phyloP scores from a whole-genome alignment of 2,797 vertebrate genomes.

The Channallabes apus region DNA sequence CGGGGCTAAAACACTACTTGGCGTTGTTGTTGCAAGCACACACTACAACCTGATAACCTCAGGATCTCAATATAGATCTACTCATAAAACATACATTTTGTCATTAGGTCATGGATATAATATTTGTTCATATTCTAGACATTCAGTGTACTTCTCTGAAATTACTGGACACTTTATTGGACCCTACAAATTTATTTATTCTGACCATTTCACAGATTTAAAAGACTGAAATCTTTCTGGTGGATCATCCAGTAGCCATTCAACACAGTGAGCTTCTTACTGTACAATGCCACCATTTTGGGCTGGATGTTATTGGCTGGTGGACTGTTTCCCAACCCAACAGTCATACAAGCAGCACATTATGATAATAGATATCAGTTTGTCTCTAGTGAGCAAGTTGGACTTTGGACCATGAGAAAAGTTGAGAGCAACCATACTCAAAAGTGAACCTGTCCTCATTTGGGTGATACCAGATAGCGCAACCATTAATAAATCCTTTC shows the following conservation, averaged over 20 bases:
- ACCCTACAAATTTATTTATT: neutral
- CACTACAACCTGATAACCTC: neutral
- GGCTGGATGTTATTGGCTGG: neutral
- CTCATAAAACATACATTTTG: neutral
- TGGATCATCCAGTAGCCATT: neutral
- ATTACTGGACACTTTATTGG: neutral
- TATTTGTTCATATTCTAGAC: neutral
- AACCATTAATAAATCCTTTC: too few relatives aligned
- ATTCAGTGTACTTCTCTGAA: neutral
- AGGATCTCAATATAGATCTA: neutral
- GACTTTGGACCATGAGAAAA: too few relatives aligned
- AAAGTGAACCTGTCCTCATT: too few relatives aligned
- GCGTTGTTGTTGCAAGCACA: constrained; percentile 5
- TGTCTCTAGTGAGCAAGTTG: too few relatives aligned
- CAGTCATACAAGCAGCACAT: too few relatives aligned
- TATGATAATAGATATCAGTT: too few relatives aligned
- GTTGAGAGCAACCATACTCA: too few relatives aligned
- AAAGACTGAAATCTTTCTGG: neutral
- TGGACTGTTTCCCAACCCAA: too few relatives aligned
- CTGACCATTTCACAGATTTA: neutral
- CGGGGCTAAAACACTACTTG: constrained; percentile 20
- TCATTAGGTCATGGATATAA: neutral
- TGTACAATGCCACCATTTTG: neutral
- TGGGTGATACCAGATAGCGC: too few relatives aligned
- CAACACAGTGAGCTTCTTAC: neutral